Base-by-base conservation (phyloP, 2,113 vertebrate species). In the Murina feae region DNA sequence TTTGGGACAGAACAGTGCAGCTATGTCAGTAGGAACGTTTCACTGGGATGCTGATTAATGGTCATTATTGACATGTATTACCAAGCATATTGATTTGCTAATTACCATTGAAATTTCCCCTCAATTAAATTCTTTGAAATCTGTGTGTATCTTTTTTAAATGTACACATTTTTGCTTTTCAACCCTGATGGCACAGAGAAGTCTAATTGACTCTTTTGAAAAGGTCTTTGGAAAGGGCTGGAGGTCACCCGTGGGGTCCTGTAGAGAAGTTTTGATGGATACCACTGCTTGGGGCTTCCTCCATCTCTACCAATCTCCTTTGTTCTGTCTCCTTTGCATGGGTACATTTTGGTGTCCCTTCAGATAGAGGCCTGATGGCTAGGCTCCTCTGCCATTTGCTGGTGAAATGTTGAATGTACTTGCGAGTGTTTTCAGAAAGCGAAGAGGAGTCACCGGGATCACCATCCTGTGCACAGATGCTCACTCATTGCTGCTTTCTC, bases 381-480 rank as follows among this genome's bases (percentile, higher is more conserved):
- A 95, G 96, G 0, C 10, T 89, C 0, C 13, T 1, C 14, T 63
- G 53, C 53, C 1, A 39, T n/a, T 30, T 1, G 0, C 28, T 79
- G 16, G 0, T 37, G 10, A 89, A 92, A 30, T 42, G 78, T 47
- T 1, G 79, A 80, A 72, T 86, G 65, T 78, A 83, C 85, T 97
- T 98, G 0, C 78, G 68, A 91, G 96, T 98, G n/a, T 14, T 63
- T 68, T 44, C 23, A 51, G 28, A n/a, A 5, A 98, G 98, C 28
- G 97, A 37, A 20, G 97, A 98, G 14, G 97, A 96, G 74, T 98
- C 98, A 1, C 98, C 96, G n/a, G 95, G 95, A 30, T 97, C 95
- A 0, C 97, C 97, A 51, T 93, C 97, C 0, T n/a, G 92, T 39
- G 97, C 82, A 0, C 0, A 42, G n/a, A 11, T 76, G 2, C 11